Evolutionary conservation across 2,888 invertebrate species (phyloP).

Genomic region (Willowsia nigromaculata): DNA sequence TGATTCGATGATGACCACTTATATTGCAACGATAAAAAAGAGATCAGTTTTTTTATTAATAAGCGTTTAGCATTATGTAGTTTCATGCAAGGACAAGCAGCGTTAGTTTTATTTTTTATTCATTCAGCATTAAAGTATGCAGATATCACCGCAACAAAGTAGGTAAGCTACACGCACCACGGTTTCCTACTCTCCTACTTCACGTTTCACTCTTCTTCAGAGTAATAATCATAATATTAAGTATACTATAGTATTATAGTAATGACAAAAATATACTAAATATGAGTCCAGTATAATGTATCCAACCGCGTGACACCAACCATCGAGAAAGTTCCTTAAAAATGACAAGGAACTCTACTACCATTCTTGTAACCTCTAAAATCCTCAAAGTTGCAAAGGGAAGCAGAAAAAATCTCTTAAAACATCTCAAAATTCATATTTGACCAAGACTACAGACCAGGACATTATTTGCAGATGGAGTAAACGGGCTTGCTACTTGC

Average conservation of each 20-base stretch:
- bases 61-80: too few species aligned
- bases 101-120: too few species aligned
- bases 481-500: background rate
- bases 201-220: too few species aligned
- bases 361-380: background rate
- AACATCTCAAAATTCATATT: conserved; percentile 8
- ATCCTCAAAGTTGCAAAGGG: conserved; percentile 36
- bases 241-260: too few species aligned
- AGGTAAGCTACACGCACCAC: too few species aligned
- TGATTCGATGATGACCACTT: conserved; percentile 24
- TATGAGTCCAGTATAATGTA: background rate
- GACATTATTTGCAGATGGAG: conserved; percentile 66
- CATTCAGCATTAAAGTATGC: too few species aligned
- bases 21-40: background rate
- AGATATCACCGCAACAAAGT: too few species aligned
- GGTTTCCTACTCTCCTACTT: too few species aligned
- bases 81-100: too few species aligned
- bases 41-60: too few species aligned
- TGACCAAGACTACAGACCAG: background rate
- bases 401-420: conserved; percentile 20
- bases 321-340: conserved; percentile 9
- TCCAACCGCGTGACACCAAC: conserved; percentile 11
- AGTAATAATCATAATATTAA: too few species aligned
- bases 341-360: background rate
- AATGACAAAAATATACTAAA: background rate